Base-by-base conservation (phyloP, 2,113 vertebrate genomes). In the Probosciger aterrimus region DNA sequence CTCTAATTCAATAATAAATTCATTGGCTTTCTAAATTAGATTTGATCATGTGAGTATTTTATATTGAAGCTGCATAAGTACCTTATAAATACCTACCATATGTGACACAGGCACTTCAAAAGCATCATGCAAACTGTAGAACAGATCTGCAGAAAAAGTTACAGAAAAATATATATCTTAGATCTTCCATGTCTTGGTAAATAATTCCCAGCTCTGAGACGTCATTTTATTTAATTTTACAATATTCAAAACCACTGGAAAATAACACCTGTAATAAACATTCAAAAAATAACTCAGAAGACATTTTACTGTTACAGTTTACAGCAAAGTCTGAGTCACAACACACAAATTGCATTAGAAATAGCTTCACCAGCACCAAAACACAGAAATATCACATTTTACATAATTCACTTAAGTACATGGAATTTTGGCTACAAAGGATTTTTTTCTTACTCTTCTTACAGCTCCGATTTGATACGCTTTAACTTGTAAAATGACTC, bases 1-100 rank as follows among this genome's bases (percentile, higher is more conserved):
- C 43, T 79, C 33, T 88, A 92, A 95, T 95, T 79, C 62, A 87
- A 44, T 95, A 88, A 92, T 13, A 84, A 62, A 90, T 92, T 71
- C 35, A 76, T 53, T 93, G 22, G 50, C 57, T 95, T 95, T 92
- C 85, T 96, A 82, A 86, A 86, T 88, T 74, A 83, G 44, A 59
- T 83, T 78, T 82, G 84, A 85, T 65, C 62, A 77, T 37, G 44
- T 78, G 47, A 81, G 8, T 88, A 76, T 65, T 88, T 90, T 39
- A 49, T 86, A 46, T 44, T 84, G 47, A 31, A 90, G 80, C 52
- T 82, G 39, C n/a, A 4, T 70, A 86, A 86, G 24, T 68, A 74
- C 57, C 50, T 88, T 83, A 91, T 50, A 80, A 94, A 92, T 90
- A 88, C 69, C 73, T 86, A 91, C 78, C 84, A 90, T 35, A 55